Conservation (phyloP, 2,113 vertebrate species). For the Rhagologus leucostigma region DNA sequence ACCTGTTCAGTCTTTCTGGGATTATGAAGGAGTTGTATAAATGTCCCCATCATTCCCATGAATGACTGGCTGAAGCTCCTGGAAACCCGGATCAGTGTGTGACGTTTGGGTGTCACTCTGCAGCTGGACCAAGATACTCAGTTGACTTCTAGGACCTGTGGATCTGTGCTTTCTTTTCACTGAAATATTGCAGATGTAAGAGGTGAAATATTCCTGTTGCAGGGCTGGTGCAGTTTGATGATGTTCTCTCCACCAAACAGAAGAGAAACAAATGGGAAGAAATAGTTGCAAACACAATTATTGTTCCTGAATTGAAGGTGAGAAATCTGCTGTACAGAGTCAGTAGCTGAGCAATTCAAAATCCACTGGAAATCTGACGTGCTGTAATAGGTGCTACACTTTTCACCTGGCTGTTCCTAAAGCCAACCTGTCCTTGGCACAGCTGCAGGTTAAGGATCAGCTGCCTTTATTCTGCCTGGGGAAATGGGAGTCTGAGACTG, state of each 20-base stretch:
- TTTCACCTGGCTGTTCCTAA: neutral
- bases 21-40: neutral
- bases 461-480: neutral
- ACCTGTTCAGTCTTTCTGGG: neutral
- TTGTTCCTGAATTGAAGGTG: conserved; percentile 81
- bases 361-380: neutral
- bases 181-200: neutral
- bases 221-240: conserved; percentile 70
- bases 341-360: neutral
- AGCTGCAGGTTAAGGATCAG: neutral
- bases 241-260: conserved; percentile 73
- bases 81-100: neutral
- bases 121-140: neutral
- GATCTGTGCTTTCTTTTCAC: neutral
- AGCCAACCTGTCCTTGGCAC: neutral
- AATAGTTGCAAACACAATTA: conserved; percentile 59
- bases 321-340: neutral
- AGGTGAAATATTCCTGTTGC: neutral
- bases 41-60: neutral
- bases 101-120: neutral
- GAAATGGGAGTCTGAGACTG: neutral
- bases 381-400: neutral
- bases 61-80: neutral
- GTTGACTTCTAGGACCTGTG: neutral
- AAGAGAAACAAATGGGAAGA: conserved; percentile 88